These are phyloP conservation scores for Cylloceria caligata DNA, from an alignment of 2,888 invertebrate genomes.

Conservation along the genomic window DNA sequence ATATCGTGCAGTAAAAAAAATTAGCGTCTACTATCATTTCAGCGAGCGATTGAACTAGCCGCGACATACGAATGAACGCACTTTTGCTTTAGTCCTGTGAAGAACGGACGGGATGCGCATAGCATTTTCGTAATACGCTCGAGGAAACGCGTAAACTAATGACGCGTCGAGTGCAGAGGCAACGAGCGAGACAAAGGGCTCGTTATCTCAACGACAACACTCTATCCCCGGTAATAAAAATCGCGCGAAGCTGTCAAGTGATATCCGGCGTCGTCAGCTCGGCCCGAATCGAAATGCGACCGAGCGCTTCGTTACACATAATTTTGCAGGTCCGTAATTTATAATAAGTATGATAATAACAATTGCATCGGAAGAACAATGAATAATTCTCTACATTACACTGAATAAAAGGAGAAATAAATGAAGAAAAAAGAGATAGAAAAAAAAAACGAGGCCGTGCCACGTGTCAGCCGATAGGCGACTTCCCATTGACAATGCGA, in stretches of 20 bases:
- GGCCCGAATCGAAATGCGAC: constrained; percentile 45
- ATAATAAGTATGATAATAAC: constrained; percentile 26
- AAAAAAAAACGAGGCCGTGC: constrained; percentile 72
- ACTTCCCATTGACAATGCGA: constrained; percentile 83
- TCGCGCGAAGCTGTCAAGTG: constrained; percentile 53
- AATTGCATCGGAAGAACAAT: constrained; percentile 56
- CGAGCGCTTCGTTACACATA: constrained; percentile 21
- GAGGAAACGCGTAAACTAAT: constrained; percentile 9
- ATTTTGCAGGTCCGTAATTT: constrained; percentile 21
- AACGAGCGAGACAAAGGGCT: constrained; percentile 56
- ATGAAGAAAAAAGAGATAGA: constrained; percentile 59
- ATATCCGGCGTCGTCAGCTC: constrained; percentile 44
- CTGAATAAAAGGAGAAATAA: constrained; percentile 51
- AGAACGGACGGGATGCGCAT: neutral
- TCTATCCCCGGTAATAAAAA: constrained; percentile 62
- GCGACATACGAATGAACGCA: neutral
- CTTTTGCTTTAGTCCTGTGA: neutral
- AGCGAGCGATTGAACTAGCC: neutral
- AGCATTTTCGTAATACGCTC: neutral
- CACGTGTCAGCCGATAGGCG: constrained; percentile 80
- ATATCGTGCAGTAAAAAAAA: neutral
- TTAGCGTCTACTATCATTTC: neutral
- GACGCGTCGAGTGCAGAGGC: neutral
- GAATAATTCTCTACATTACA: constrained; percentile 48
- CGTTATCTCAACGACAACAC: constrained; percentile 59